phyloP scores from a whole-genome alignment of 2,113 vertebrate species.

The Syngnathus typhle region DNA sequence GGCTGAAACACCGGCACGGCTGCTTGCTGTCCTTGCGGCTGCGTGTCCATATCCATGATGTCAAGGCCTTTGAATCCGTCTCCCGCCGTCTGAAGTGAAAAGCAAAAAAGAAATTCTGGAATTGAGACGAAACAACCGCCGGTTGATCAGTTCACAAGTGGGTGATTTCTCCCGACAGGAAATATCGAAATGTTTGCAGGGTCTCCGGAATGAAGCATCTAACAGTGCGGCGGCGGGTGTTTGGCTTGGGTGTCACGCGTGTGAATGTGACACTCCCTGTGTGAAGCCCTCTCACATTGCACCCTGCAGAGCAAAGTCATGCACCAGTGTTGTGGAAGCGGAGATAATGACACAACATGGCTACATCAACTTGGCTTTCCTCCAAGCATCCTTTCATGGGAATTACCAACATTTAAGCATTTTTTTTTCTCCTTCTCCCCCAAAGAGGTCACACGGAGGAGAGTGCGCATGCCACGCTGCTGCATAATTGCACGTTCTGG shows the following conservation, averaged over 20 bases:
- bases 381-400: slow-evolving; percentile 26
- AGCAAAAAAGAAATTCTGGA: slow-evolving; percentile 11
- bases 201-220: slow-evolving; percentile 5
- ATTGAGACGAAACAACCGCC: not conserved
- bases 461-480: slow-evolving; percentile 7
- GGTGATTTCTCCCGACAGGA: not conserved
- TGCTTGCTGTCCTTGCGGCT: slow-evolving; percentile 84
- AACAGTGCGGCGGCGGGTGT: slow-evolving; percentile 17
- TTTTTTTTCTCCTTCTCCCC: slow-evolving; percentile 3
- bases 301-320: slow-evolving; percentile 1
- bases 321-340: slow-evolving; percentile 15
- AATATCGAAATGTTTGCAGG: not conserved
- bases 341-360: slow-evolving; percentile 12
- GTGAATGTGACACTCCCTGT: slow-evolving; percentile 47
- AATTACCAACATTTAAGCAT: slow-evolving; percentile 15
- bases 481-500: slow-evolving; percentile 40
- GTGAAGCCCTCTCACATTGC: slow-evolving; percentile 45
- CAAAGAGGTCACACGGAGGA: slow-evolving; percentile 32
- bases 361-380: slow-evolving; percentile 19
- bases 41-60: slow-evolving; percentile 93
- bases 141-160: not conserved
- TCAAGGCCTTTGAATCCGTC: slow-evolving; percentile 52
- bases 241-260: slow-evolving; percentile 34
- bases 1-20: slow-evolving; percentile 81
- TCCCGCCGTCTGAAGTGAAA: slow-evolving; percentile 75